Percentiles rank a stretch among this genome's conserved stretches.
These are phyloP conservation scores for Caenorhabditis virilis DNA, from an alignment of 2,888 invertebrate species.

Conservation along the genomic window DNA sequence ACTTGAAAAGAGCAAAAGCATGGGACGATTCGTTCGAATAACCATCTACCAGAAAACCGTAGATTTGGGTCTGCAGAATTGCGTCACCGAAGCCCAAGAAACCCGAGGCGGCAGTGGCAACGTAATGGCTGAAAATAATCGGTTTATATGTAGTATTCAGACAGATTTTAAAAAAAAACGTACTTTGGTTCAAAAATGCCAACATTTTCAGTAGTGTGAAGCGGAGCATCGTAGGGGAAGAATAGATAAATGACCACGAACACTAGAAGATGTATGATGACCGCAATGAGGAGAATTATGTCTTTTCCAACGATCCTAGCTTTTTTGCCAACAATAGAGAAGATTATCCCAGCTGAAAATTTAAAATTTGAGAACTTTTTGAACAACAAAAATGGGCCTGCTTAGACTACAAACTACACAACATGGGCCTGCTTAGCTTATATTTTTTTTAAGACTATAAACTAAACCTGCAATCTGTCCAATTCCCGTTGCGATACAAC, in stretches of 20 bases:
- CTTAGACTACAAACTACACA: no score
- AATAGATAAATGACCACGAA: constrained; percentile 17
- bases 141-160: neutral
- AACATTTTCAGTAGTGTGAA: constrained; percentile 17
- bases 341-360: constrained; percentile 18
- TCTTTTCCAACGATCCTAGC: constrained; percentile 24
- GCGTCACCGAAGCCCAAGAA: constrained; percentile 33
- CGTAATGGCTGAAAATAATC: constrained; percentile 12
- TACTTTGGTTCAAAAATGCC: constrained; percentile 24
- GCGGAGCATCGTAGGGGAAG: constrained; percentile 32
- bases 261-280: constrained; percentile 10
- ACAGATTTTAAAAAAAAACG: constrained; percentile 1
- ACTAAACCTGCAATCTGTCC: constrained; percentile 23
- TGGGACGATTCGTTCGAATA: constrained; percentile 27
- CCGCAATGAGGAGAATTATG: constrained; percentile 16
- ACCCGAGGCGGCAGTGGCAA: constrained; percentile 24
- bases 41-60: constrained; percentile 24
- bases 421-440: no score
- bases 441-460: no score
- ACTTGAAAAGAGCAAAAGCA: constrained; percentile 35
- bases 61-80: constrained; percentile 31
- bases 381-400: no score
- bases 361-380: no score
- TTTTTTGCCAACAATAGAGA: constrained; percentile 18
- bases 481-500: constrained; percentile 32